These are phyloP conservation scores for Peromyscus melanophrys DNA, from an alignment of 2,797 vertebrate genomes.

Conservation along the genomic window DNA sequence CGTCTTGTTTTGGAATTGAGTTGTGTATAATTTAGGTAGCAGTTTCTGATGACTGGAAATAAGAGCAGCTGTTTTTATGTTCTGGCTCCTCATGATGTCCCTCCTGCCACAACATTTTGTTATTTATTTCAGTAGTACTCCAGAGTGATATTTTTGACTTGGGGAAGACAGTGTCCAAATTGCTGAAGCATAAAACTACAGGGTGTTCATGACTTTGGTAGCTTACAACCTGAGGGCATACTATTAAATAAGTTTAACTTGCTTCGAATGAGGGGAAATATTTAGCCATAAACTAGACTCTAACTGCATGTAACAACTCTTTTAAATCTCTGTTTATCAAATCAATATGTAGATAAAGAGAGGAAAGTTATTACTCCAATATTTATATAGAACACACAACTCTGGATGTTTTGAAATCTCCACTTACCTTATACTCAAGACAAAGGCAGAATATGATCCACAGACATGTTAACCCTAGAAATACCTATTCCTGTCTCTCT, in stretches of 20 bases:
- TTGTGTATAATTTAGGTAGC: neutral
- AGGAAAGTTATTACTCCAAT: conserved; percentile 55
- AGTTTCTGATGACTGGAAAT: neutral
- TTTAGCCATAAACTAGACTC: conserved; percentile 83
- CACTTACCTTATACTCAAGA: conserved; percentile 12
- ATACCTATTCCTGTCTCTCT: neutral
- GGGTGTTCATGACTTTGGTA: neutral
- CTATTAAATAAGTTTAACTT: conserved; percentile 70
- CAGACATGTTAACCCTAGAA: neutral
- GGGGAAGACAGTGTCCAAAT: neutral
- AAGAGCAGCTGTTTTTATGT: neutral
- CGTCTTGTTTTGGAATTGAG: neutral
- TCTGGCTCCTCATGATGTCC: neutral
- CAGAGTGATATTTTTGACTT: conserved; percentile 9
- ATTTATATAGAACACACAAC: conserved; percentile 68
- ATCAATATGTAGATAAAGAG: conserved; percentile 30
- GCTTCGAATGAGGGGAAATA: conserved; percentile 82
- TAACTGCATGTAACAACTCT: conserved; percentile 70
- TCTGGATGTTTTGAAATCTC: conserved; percentile 3
- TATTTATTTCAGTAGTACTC: neutral
- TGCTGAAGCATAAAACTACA: conserved; percentile 56
- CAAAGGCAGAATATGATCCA: neutral
- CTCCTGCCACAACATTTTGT: neutral
- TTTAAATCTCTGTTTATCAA: conserved; percentile 77
- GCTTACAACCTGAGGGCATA: conserved; percentile 67